Conservation (phyloP, 2,888 invertebrate genomes). For the Druceiella hillmani region DNA sequence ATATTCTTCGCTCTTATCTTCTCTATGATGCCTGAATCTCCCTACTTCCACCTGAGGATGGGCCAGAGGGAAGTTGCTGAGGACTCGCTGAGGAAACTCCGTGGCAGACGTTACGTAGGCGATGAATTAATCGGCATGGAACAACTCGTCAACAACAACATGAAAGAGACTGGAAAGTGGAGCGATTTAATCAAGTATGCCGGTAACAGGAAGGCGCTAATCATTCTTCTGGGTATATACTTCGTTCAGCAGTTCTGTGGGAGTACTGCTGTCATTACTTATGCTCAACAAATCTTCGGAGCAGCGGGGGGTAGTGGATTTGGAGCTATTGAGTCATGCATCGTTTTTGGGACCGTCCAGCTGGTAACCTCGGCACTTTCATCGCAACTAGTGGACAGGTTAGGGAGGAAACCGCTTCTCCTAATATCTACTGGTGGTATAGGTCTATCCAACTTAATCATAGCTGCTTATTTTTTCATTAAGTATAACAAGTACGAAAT, state of each 20-base stretch:
- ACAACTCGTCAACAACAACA: slow-evolving; percentile 47
- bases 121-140: slow-evolving; percentile 52
- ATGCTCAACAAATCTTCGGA: slow-evolving; percentile 58
- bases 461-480: slow-evolving; percentile 53
- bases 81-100: slow-evolving; percentile 49
- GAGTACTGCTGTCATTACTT: slow-evolving; percentile 53
- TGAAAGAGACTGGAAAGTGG: slow-evolving; percentile 46
- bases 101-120: slow-evolving; percentile 50
- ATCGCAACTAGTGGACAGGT: slow-evolving; percentile 53
- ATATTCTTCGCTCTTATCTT: slow-evolving; percentile 52
- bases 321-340: slow-evolving; percentile 45
- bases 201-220: slow-evolving; percentile 52
- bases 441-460: slow-evolving; percentile 46
- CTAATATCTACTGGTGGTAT: slow-evolving; percentile 53
- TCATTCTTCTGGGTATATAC: slow-evolving; percentile 56
- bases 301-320: slow-evolving; percentile 42
- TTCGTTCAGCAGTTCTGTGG: slow-evolving; percentile 58
- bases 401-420: slow-evolving; percentile 57
- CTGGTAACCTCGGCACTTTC: slow-evolving; percentile 51
- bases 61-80: slow-evolving; percentile 50
- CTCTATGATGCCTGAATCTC: slow-evolving; percentile 61
- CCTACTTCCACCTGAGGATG: slow-evolving; percentile 51
- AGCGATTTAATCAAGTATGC: slow-evolving; percentile 41
- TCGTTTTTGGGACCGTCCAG: slow-evolving; percentile 50
- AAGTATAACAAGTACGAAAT: slow-evolving; percentile 43